A percentile compares a stretch with the other conserved stretches of the same genome.
Conservation (phyloP, 2,113 vertebrate species). For the Phrynocephalus versicolor region DNA sequence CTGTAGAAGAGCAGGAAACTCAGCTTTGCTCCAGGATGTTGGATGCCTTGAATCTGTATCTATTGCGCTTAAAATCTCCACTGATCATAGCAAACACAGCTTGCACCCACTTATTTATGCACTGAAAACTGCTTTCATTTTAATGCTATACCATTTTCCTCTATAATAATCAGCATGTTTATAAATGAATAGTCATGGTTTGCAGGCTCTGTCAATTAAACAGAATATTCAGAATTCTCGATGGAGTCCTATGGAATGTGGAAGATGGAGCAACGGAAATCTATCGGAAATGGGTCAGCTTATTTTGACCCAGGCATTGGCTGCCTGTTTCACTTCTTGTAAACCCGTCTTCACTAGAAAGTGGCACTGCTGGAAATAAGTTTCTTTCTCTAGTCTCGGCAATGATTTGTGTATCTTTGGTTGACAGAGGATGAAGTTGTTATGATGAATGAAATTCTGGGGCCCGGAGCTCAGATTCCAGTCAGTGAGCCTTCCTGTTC, state of each 20-base stretch:
- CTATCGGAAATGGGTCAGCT: not conserved
- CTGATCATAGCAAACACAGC: not conserved
- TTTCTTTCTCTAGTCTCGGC: not conserved
- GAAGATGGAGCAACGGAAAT: not conserved
- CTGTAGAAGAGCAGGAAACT: not conserved
- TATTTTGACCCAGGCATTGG: not conserved
- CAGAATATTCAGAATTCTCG: not conserved
- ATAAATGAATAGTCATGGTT: not conserved
- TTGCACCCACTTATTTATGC: not conserved
- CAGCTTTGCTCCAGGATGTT: not conserved
- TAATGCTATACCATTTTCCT: not conserved
- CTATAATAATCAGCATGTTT: too few relatives aligned
- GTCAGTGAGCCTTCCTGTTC: constrained; percentile 31
- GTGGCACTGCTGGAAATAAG: not conserved
- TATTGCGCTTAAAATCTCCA: not conserved
- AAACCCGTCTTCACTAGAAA: not conserved
- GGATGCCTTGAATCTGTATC: too few relatives aligned
- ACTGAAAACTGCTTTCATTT: not conserved
- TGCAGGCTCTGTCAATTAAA: not conserved
- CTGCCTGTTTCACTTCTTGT: not conserved
- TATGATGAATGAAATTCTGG: constrained; percentile 36
- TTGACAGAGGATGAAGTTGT: constrained; percentile 58
- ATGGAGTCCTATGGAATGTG: not conserved
- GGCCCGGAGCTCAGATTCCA: constrained; percentile 2
- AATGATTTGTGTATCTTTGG: constrained; percentile 3